Conservation (phyloP, 2,888 invertebrate genomes). For the Hyles lineata region DNA sequence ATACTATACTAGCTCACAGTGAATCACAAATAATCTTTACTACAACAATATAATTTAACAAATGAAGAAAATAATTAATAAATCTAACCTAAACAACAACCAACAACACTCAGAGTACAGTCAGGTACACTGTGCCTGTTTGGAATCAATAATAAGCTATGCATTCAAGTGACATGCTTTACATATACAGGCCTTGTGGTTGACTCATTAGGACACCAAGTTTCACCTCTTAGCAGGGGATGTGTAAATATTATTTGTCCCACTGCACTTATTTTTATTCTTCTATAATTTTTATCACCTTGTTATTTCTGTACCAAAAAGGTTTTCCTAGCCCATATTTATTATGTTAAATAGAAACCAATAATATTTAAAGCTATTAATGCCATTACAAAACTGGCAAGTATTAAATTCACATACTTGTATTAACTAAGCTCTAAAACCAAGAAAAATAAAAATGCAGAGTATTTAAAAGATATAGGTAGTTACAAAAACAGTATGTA, state of each 20-base stretch:
- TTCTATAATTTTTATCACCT: neutral
- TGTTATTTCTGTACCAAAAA: too few species aligned
- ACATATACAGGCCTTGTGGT: conserved; percentile 26
- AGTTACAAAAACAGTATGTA: neutral
- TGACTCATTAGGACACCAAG: conserved; percentile 29
- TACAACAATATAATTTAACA: too few species aligned
- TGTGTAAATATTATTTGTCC: neutral
- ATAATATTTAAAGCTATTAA: too few species aligned
- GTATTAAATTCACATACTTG: neutral
- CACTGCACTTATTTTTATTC: neutral
- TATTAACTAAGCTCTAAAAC: neutral
- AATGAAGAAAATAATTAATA: conserved; percentile 13
- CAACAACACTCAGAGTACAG: conserved; percentile 1
- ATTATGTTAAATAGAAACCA: too few species aligned
- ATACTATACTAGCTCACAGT: too few species aligned
- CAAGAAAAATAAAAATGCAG: neutral
- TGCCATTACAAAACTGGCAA: too few species aligned
- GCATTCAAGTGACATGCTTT: conserved; percentile 32
- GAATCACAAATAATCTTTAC: too few species aligned
- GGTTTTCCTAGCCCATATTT: too few species aligned
- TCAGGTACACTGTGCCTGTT: conserved; percentile 27
- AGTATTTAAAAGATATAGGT: neutral
- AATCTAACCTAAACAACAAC: neutral
- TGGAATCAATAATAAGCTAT: conserved; percentile 30
- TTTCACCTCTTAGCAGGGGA: conserved; percentile 25